phyloP scores from a whole-genome alignment of 2,797 vertebrate species.

The Morelia viridis region DNA sequence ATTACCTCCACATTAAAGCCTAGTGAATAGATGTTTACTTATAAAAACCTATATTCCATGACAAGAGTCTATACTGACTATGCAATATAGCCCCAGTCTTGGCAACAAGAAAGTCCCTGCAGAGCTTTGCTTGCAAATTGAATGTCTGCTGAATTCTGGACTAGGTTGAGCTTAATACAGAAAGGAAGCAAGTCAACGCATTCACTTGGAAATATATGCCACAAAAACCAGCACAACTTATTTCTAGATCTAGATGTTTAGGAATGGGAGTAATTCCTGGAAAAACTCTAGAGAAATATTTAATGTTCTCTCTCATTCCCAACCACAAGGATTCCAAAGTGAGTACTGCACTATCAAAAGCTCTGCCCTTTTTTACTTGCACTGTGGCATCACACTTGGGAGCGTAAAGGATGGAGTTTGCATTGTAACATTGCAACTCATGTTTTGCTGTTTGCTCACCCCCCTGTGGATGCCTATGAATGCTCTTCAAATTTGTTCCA shows the following conservation, averaged over 20 bases:
- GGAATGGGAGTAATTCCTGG: neutral
- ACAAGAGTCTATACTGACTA: neutral
- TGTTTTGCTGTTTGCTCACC: neutral
- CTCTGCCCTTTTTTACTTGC: neutral
- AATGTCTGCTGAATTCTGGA: neutral
- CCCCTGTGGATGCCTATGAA: neutral
- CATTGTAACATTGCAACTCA: neutral
- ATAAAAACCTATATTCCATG: neutral
- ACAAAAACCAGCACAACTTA: neutral
- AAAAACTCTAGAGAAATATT: neutral
- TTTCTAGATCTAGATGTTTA: constrained; percentile 2
- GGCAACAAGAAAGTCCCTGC: neutral
- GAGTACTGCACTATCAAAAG: neutral
- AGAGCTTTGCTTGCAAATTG: neutral
- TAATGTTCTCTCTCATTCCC: neutral
- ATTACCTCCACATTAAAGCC: neutral
- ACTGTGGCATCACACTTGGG: neutral
- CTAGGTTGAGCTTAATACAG: neutral
- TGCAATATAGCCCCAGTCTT: neutral
- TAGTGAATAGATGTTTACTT: neutral
- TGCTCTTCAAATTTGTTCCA: neutral
- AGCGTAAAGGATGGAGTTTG: neutral
- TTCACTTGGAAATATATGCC: neutral
- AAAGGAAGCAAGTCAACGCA: neutral
- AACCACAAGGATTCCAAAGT: neutral